Evolutionary conservation across 35 echinoderm and acorn worm species (phyloP).

Genomic region (Acanthaster planci): DNA sequence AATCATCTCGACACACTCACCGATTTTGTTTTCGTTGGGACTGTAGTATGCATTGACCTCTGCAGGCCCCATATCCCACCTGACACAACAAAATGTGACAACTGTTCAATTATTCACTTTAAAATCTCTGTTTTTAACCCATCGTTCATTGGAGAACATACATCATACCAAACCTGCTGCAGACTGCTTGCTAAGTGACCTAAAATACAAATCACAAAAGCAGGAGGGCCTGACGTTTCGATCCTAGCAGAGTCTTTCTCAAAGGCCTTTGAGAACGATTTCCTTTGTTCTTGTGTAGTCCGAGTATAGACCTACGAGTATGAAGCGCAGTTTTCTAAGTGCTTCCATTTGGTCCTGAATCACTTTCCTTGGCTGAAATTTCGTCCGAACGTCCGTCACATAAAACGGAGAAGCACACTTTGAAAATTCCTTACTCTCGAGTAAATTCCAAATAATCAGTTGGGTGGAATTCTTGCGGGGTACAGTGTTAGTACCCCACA

Average conservation of each 20-base stretch:
- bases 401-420: no score
- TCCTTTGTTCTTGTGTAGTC: background rate
- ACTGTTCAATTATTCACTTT: background rate
- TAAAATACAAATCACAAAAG: background rate
- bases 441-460: no score
- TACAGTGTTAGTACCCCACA: no score
- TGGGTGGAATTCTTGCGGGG: no score
- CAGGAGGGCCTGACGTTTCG: no score
- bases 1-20: slow-evolving; percentile 38
- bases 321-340: no score
- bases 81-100: slow-evolving; percentile 37
- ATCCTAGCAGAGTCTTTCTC: no score
- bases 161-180: background rate
- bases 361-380: no score
- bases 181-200: background rate
- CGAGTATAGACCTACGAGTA: no score
- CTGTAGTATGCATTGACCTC: slow-evolving; percentile 85
- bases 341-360: no score
- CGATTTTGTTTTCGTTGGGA: slow-evolving; percentile 65
- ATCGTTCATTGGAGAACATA: background rate
- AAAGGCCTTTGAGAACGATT: background rate
- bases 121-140: background rate
- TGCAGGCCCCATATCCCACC: slow-evolving; percentile 75
- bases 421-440: no score
- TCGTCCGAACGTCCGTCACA: no score